A percentile compares a stretch with the other conserved stretches of the same genome.
These are phyloP conservation scores for Drosophila longiperda DNA, from an alignment of 2,888 invertebrate species.

Conservation along the genomic window DNA sequence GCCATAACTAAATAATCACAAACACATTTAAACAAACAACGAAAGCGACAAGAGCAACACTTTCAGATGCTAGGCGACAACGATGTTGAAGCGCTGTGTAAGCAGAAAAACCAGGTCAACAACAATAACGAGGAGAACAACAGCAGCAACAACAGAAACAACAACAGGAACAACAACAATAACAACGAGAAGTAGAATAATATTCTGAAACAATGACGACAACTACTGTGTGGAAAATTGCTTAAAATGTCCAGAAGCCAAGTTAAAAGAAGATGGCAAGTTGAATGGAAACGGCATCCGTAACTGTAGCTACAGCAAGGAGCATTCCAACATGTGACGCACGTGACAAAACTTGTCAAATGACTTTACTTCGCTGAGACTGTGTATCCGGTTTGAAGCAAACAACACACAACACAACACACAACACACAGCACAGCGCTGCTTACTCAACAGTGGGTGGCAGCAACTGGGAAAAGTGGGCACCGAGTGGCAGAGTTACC, in stretches of 20 bases:
- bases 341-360: constrained; percentile 81
- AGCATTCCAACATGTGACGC: constrained; percentile 77
- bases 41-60: constrained; percentile 57
- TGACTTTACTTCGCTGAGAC: constrained; percentile 72
- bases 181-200: constrained; percentile 30
- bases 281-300: constrained; percentile 6
- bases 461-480: constrained; percentile 1
- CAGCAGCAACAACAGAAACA: constrained; percentile 39
- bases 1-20: constrained; percentile 80
- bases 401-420: constrained; percentile 40
- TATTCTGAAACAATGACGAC: constrained; percentile 73
- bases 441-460: constrained; percentile 1
- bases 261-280: constrained; percentile 12
- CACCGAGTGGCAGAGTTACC: not conserved
- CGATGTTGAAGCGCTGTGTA: constrained; percentile 32
- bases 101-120: constrained; percentile 64
- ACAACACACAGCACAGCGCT: not conserved
- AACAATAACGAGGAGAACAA: constrained; percentile 36
- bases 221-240: constrained; percentile 67
- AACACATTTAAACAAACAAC: constrained; percentile 75
- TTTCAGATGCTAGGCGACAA: constrained; percentile 46
- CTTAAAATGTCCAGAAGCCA: constrained; percentile 67
- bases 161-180: constrained; percentile 14
- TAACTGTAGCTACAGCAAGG: constrained; percentile 1
- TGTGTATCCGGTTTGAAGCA: constrained; percentile 60